phyloP scores from a whole-genome alignment of 2,113 vertebrate species.

The Theristicus caerulescens region DNA sequence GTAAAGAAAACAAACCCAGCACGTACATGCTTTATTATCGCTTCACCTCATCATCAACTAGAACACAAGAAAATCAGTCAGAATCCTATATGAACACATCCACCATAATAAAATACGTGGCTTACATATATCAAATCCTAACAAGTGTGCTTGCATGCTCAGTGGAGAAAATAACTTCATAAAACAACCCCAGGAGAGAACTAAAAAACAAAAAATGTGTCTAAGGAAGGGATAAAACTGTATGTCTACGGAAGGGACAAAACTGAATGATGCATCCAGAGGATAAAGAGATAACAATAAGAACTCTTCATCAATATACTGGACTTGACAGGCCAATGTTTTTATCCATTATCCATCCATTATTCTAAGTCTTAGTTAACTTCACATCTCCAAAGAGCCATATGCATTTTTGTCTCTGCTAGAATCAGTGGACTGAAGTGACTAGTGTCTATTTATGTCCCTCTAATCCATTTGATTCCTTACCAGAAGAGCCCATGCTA shows the following conservation, averaged over 20 bases:
- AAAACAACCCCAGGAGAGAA: slow-evolving; percentile 37
- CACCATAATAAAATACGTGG: slow-evolving; percentile 50
- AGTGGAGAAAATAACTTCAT: slow-evolving; percentile 44
- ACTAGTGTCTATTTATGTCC: background rate
- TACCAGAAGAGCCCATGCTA: background rate
- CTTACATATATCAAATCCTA: slow-evolving; percentile 62
- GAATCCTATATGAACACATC: slow-evolving; percentile 38
- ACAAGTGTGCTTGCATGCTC: slow-evolving; percentile 45
- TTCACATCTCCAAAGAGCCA: background rate
- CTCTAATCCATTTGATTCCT: background rate
- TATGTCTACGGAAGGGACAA: background rate
- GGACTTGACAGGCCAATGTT: background rate
- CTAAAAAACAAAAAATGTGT: background rate
- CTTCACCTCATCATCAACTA: slow-evolving; percentile 46
- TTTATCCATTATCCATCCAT: background rate
- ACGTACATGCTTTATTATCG: slow-evolving; percentile 28
- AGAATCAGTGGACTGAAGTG: background rate
- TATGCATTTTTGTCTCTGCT: background rate
- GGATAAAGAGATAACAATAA: background rate
- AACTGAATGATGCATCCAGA: background rate
- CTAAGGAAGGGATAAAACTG: background rate
- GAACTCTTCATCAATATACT: background rate
- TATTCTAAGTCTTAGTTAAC: background rate
- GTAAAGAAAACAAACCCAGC: slow-evolving; percentile 34
- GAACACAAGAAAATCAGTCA: slow-evolving; percentile 53